A percentile compares a stretch with the other conserved stretches of the same genome.
Conservation (phyloP, 2,797 vertebrate genomes). For the Sphenodon punctatus region DNA sequence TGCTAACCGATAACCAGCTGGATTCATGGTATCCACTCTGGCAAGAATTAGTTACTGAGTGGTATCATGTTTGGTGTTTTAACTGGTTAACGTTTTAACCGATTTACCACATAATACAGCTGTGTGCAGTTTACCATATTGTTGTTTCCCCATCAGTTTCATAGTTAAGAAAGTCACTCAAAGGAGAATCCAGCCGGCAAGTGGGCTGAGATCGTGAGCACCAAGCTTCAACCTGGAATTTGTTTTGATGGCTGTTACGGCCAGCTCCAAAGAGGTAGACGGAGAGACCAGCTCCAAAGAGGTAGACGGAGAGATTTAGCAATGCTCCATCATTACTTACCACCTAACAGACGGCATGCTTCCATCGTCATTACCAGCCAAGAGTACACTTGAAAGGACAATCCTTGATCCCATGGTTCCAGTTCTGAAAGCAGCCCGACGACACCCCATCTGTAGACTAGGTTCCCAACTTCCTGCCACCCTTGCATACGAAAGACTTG, state of each 20-base stretch:
- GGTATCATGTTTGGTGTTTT: no score
- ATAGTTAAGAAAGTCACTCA: no score
- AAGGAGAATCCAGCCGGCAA: background rate
- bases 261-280: no score
- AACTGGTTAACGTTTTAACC: no score
- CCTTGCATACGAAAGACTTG: constrained; percentile 72
- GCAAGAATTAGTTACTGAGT: no score
- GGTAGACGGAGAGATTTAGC: constrained; percentile 37
- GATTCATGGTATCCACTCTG: no score
- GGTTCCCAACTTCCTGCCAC: constrained; percentile 72
- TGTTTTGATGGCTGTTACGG: background rate
- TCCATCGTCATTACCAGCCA: constrained; percentile 65
- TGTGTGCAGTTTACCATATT: background rate
- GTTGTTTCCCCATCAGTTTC: background rate
- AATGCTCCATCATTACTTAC: no score
- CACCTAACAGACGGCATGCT: constrained; percentile 47
- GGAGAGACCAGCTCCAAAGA: constrained; percentile 31
- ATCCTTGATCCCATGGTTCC: constrained; percentile 71
- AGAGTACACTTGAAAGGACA: constrained; percentile 70
- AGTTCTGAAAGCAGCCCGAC: constrained; percentile 66
- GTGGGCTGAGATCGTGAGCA: background rate
- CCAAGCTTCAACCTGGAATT: background rate
- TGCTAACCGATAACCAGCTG: no score
- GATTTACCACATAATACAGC: no score
- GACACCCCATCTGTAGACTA: constrained; percentile 62